phyloP scores from a whole-genome alignment of 2,113 vertebrate genomes.

The Zosterops borbonicus region DNA sequence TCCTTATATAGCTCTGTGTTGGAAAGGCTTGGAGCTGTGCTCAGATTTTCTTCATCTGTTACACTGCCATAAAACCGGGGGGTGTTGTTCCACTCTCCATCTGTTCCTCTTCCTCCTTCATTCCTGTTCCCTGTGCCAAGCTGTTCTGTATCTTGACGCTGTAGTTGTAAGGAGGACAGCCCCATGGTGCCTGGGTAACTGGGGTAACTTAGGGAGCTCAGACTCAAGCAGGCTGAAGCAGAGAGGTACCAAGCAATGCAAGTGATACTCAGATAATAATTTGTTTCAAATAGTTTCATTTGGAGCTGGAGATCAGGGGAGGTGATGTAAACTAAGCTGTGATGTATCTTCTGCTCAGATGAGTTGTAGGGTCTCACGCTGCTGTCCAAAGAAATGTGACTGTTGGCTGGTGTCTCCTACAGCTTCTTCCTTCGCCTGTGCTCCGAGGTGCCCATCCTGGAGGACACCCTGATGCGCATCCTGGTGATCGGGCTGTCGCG shows the following conservation, averaged over 20 bases:
- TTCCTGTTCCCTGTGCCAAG: neutral
- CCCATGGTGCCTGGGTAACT: neutral
- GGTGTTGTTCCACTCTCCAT: neutral
- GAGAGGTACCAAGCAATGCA: neutral
- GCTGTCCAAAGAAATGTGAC: neutral
- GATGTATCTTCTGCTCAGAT: neutral
- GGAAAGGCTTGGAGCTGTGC: neutral
- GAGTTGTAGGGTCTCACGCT: neutral
- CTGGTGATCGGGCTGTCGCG: slow-evolving; percentile 93
- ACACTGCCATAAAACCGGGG: neutral
- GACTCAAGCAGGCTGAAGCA: neutral
- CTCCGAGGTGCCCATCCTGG: slow-evolving; percentile 95
- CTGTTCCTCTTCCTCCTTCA: neutral
- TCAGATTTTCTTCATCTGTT: slow-evolving; percentile 20
- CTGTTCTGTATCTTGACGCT: neutral
- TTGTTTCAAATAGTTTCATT: neutral
- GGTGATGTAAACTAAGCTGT: neutral
- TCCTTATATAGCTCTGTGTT: neutral
- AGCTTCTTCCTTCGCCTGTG: slow-evolving; percentile 98
- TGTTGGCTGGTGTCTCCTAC: neutral
- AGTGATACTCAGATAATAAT: neutral
- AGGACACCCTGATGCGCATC: slow-evolving; percentile 96
- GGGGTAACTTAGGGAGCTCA: neutral
- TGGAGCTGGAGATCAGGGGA: neutral
- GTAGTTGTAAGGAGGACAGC: neutral